Conservation (phyloP, 2,113 vertebrate genomes). For the Seriola rivoliana region DNA sequence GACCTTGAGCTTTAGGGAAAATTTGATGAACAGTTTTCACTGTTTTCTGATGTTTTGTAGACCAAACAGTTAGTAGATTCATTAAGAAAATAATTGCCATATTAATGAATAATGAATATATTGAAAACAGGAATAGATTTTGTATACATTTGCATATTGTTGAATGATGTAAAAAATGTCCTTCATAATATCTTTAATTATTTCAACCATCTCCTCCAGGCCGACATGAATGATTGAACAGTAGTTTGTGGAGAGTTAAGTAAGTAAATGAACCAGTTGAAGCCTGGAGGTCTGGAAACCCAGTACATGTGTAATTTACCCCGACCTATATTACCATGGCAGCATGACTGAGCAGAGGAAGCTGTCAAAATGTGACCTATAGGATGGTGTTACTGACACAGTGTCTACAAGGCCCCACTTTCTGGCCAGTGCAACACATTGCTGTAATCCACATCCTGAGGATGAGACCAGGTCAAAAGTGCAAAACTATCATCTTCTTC, state of each 20-base stretch:
- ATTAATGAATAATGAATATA: too few species aligned
- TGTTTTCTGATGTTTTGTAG: too few species aligned
- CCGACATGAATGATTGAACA: neutral
- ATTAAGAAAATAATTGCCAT: too few species aligned
- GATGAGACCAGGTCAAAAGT: neutral
- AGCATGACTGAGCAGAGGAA: neutral
- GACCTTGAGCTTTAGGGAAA: too few species aligned
- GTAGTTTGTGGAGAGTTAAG: neutral
- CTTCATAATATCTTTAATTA: too few species aligned
- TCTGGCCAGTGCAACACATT: neutral
- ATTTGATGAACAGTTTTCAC: too few species aligned
- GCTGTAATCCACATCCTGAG: neutral
- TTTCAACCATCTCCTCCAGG: neutral
- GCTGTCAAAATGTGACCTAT: slow-evolving; percentile 42
- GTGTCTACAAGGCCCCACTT: slow-evolving; percentile 2
- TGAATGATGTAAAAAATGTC: too few species aligned
- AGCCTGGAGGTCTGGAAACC: slow-evolving; percentile 28
- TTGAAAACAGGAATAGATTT: too few species aligned
- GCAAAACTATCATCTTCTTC: slow-evolving; percentile 34
- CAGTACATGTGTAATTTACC: neutral
- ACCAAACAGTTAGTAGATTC: too few species aligned
- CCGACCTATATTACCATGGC: neutral
- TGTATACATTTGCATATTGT: too few species aligned
- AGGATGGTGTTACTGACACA: slow-evolving; percentile 12
- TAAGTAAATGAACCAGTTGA: neutral